These are phyloP conservation scores for Bryconaethiops microstoma DNA, from an alignment of 2,797 vertebrate species.

Conservation along the genomic window DNA sequence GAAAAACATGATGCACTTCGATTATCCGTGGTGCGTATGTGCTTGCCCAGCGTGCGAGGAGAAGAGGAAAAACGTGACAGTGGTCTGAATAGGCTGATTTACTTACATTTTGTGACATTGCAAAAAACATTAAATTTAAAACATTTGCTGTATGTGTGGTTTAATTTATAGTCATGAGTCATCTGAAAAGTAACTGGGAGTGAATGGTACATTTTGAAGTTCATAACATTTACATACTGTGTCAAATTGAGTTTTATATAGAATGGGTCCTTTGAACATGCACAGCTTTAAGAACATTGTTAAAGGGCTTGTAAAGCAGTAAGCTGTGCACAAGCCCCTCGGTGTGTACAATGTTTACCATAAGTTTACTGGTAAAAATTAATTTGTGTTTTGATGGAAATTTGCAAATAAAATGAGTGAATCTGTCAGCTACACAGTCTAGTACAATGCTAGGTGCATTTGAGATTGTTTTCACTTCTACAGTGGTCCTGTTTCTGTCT, in stretches of 20 bases:
- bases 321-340: conserved; percentile 2
- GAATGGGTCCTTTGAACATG: neutral
- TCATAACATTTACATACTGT: neutral
- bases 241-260: neutral
- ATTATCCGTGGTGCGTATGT: too few species aligned
- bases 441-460: conserved; percentile 38
- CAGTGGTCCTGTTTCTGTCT: neutral
- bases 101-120: neutral
- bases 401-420: conserved; percentile 51
- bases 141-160: too few species aligned
- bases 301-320: conserved; percentile 14
- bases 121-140: too few species aligned
- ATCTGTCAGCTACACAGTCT: conserved; percentile 45
- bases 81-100: neutral
- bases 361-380: conserved; percentile 43
- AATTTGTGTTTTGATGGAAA: conserved; percentile 43
- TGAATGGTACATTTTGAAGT: neutral
- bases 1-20: too few species aligned
- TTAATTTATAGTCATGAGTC: too few species aligned
- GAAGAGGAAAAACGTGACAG: too few species aligned
- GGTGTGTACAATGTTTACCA: conserved; percentile 25
- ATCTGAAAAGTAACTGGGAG: too few species aligned
- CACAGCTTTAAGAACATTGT: conserved; percentile 17
- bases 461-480: conserved; percentile 33
- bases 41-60: too few species aligned